A percentile compares a stretch with the other conserved stretches of the same genome.
phyloP scores from a whole-genome alignment of 2,888 invertebrate genomes.

The Nemurella pictetii region DNA sequence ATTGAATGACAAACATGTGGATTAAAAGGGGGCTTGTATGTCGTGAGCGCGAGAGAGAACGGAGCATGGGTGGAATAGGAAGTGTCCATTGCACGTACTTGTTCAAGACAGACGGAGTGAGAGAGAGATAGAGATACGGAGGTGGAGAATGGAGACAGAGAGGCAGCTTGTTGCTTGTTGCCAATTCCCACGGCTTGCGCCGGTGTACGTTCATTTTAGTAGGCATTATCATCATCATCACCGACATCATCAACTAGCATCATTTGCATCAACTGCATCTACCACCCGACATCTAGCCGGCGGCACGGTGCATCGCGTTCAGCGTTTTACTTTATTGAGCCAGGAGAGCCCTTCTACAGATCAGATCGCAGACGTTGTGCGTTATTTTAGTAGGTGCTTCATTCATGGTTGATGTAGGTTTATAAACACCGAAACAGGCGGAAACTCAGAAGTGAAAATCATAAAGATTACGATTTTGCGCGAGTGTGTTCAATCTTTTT shows the following conservation, averaged over 20 bases:
- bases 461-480: background rate
- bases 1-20: constrained; percentile 15
- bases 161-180: background rate
- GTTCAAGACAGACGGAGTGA: background rate
- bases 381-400: background rate
- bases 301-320: background rate
- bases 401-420: no score
- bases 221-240: background rate
- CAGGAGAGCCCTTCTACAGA: background rate
- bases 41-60: constrained; percentile 10
- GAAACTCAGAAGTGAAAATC: no score
- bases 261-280: no score
- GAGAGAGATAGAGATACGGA: background rate
- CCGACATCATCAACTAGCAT: no score
- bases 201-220: background rate
- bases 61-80: constrained; percentile 11
- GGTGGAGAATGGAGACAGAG: background rate
- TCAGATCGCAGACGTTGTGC: background rate
- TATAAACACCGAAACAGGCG: no score
- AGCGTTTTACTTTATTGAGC: background rate
- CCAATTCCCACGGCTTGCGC: constrained; percentile 17
- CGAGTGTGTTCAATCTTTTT: background rate
- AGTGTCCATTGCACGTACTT: constrained; percentile 16
- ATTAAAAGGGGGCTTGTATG: constrained; percentile 1
- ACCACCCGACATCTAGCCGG: background rate